Base-by-base conservation (phyloP, 2,113 vertebrate species). In the Acanthisitta chloris region DNA sequence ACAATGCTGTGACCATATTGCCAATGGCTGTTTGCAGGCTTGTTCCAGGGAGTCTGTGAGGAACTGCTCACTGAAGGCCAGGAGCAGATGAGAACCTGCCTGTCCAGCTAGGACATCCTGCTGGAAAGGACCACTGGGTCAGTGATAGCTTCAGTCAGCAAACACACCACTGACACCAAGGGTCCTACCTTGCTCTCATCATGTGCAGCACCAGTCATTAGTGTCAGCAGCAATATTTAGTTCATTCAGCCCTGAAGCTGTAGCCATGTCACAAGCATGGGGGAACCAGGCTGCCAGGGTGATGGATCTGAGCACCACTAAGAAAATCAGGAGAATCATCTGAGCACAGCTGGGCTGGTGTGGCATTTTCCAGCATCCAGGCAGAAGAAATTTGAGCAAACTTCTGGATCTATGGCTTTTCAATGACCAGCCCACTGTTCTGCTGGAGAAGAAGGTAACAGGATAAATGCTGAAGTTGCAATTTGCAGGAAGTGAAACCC, bases 1-100 rank as follows among this genome's bases (percentile, higher is more conserved):
- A 10, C n/a, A 34, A 5, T 1, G 1, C 26, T 52, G 10, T 19
- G n/a, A 26, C 12, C 0, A 0, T 23, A 8, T 6, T 14, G 14
- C 3, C 0, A 8, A 23, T n/a, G 34, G 38, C 6, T 87, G 16
- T 28, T 62, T 28, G 24, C 16, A 13, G 31, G 6, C 4, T 80
- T 71, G 31, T 12, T 49, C 28, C 57, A 64, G 58, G 20, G 21
- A n/a, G 5, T 11, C 64, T 69, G 42, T 14, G 34, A 67, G 59
- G n/a, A 90, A 10, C 6, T 5, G 0, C 28, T 10, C 48, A 48
- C 48, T 5, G 1, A 67, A 48, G 24, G 26, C 46, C 66, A 67
- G 78, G 52, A 62, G 55, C 23, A 61, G 55, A 33, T 23, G 20
- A 43, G 15, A 80, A 7, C 33, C 54, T 64, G 14, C 29, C 43